Base-by-base conservation (phyloP, 2,113 vertebrate species). In the Pangasianodon gigas region DNA sequence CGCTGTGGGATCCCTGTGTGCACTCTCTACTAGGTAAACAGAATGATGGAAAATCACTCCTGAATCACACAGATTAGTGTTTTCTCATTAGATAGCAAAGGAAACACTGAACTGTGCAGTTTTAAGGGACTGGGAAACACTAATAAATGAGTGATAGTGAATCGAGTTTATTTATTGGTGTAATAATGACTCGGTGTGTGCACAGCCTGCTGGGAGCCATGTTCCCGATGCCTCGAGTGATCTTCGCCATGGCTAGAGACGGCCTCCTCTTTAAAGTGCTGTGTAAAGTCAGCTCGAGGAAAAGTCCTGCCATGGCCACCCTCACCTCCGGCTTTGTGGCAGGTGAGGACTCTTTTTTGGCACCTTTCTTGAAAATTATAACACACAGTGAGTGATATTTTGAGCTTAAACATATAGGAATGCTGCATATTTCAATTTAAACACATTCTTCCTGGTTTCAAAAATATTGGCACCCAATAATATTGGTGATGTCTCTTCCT, bases 221-320 rank as follows among this genome's bases (percentile, higher is more conserved):
- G 97, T 97, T 98, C 89, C 97, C 97, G 0, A 97, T 98, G 97
- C 97, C 97, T 54, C 94, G 96, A 32, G 97, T 98, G n/a, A 91
- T 98, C 56, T 97, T 97, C n/a, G 97, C 97, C 29, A 98, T 98
- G 97, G 97, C 97, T 26, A 95, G 95, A 93, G 97, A 98, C 0
- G 97, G 97, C 6, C 95, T 98, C 21, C 95, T 98, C 85, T 98
- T 97, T 92, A 93, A 93, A 46, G 93, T 94, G 6, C 92, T 98
- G 89, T 95, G 94, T 85, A 96, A 94, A 93, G 93, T 98, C 62
- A 97, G 94, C 18, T 5, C 65, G 29, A 95, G 88, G 52, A 96
- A 97, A 90, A 97, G 96, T 93, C 97, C 97, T 0, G 96, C 96
- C 54, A 46, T 97, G 65, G 97, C 97, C 41, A 98, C 96, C 0